These are phyloP conservation scores for Sciurus carolinensis DNA, from an alignment of 2,797 vertebrate species.

Conservation along the genomic window DNA sequence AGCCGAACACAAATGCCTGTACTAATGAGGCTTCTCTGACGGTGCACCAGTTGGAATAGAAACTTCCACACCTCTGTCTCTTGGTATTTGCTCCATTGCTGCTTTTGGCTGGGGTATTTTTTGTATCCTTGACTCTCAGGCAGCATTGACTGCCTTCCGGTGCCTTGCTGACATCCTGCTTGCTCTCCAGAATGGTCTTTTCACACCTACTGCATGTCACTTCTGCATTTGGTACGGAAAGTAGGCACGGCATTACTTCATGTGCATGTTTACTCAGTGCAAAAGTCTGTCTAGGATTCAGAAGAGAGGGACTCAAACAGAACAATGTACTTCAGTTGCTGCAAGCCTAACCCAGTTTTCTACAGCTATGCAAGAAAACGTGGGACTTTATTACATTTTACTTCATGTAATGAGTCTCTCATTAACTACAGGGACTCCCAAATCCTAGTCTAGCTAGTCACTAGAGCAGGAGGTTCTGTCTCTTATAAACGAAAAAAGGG, in stretches of 20 bases:
- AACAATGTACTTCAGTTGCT: conserved; percentile 7
- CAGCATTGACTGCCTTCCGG: conserved; percentile 67
- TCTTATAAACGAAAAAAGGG: neutral
- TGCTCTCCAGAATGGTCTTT: conserved; percentile 16
- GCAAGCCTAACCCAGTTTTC: neutral
- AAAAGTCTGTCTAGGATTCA: neutral
- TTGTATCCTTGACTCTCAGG: neutral
- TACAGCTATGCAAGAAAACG: neutral
- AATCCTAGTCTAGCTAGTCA: neutral
- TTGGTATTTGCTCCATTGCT: neutral
- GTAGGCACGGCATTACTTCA: conserved; percentile 45
- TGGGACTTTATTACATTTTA: neutral
- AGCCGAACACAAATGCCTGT: neutral
- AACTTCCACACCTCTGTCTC: neutral
- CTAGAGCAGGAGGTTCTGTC: neutral
- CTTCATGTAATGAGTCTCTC: neutral
- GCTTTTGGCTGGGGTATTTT: neutral
- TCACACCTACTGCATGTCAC: neutral
- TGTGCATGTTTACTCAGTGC: conserved; percentile 65
- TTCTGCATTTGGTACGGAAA: conserved; percentile 9
- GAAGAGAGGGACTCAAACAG: neutral
- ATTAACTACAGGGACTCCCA: neutral
- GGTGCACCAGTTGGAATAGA: neutral
- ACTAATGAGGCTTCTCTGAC: neutral
- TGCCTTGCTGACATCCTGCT: neutral